Conservation (phyloP, 2,113 vertebrate genomes). For the Cygnus buccinator region DNA sequence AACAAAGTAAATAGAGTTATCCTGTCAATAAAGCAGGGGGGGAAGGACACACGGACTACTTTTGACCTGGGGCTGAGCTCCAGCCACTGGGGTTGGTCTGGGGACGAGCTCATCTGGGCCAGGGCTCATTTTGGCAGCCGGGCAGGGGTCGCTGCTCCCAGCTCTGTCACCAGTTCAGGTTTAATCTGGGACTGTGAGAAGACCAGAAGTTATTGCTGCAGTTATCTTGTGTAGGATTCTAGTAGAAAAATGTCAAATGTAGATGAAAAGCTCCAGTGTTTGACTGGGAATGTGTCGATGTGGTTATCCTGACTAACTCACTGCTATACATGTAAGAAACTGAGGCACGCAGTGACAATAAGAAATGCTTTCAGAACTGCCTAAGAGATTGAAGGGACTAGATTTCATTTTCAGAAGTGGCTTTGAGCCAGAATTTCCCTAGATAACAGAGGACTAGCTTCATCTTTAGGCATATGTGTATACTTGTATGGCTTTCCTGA, state of each 20-base stretch:
- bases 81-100: background rate
- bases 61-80: background rate
- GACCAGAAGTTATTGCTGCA: background rate
- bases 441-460: background rate
- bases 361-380: background rate
- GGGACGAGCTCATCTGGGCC: background rate
- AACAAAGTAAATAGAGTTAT: constrained; percentile 17
- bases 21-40: constrained; percentile 6
- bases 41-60: background rate
- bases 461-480: background rate
- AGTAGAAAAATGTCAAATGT: background rate
- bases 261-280: background rate
- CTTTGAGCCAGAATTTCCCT: background rate
- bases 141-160: background rate
- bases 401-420: background rate
- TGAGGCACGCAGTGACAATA: background rate
- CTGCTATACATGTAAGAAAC: background rate
- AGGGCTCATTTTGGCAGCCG: background rate
- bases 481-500: background rate
- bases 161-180: background rate
- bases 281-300: background rate
- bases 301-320: background rate
- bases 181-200: background rate
- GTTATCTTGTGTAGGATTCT: background rate
- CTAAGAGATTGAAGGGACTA: background rate